These are phyloP conservation scores for Catonia carolina DNA, from an alignment of 2,888 invertebrate species.

Conservation along the genomic window DNA sequence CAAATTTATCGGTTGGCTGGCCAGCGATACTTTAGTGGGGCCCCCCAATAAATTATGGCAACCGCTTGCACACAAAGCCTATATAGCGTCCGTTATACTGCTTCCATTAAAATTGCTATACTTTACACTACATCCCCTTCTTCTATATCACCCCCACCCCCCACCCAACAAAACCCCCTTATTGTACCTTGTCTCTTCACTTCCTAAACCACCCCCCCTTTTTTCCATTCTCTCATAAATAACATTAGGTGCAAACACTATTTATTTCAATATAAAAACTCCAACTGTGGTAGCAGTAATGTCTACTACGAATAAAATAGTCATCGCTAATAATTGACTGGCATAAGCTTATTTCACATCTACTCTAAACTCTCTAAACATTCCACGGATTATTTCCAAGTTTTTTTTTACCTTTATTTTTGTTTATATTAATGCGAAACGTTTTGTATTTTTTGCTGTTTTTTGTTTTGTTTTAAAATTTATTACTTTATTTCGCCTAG, in stretches of 20 bases:
- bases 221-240: slow-evolving; percentile 4
- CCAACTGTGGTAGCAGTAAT: slow-evolving; percentile 2
- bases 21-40: slow-evolving; percentile 23
- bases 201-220: background rate
- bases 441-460: no score
- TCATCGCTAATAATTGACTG: background rate
- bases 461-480: no score
- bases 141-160: no score
- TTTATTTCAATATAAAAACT: slow-evolving; percentile 13
- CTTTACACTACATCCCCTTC: no score
- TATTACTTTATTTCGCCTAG: no score
- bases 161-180: no score
- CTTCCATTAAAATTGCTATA: slow-evolving; percentile 14
- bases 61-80: slow-evolving; percentile 10
- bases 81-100: slow-evolving; percentile 8
- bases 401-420: no score
- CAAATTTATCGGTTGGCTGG: slow-evolving; percentile 24
- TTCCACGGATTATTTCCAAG: no score
- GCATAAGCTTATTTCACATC: no score
- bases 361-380: no score
- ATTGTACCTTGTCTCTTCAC: background rate
- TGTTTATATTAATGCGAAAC: no score
- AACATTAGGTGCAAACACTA: slow-evolving; percentile 14
- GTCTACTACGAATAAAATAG: slow-evolving; percentile 5
- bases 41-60: slow-evolving; percentile 19